Conservation (phyloP, 2,113 vertebrate genomes). For the Conger conger region DNA sequence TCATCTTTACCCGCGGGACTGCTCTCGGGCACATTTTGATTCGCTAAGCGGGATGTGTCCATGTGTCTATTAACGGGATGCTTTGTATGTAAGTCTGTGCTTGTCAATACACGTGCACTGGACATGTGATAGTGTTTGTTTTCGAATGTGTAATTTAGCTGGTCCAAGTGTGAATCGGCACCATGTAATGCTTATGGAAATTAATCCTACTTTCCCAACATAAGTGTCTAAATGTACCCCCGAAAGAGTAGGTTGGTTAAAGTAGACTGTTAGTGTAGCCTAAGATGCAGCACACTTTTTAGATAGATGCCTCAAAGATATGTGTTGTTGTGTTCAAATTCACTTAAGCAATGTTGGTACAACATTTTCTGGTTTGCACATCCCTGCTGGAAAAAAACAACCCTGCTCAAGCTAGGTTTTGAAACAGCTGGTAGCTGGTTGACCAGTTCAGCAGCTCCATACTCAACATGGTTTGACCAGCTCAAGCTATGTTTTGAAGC, state of each 20-base stretch:
- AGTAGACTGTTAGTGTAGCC: neutral
- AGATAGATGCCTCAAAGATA: neutral
- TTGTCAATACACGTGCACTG: neutral
- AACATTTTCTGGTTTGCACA: too few relatives aligned
- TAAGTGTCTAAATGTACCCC: neutral
- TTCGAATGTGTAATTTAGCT: neutral
- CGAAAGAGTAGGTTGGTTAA: neutral
- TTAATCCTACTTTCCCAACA: neutral
- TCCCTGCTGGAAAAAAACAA: too few relatives aligned
- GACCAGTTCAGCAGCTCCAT: too few relatives aligned
- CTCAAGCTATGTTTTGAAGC: too few relatives aligned
- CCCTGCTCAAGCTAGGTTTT: too few relatives aligned
- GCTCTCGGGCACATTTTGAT: neutral
- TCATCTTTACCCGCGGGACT: neutral
- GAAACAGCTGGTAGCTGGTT: too few relatives aligned
- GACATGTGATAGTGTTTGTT: neutral
- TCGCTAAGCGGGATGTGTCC: neutral
- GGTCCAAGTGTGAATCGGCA: neutral
- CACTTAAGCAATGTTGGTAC: too few relatives aligned
- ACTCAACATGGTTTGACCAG: too few relatives aligned
- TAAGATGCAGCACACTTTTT: neutral
- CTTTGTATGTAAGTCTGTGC: neutral
- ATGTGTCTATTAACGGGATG: neutral
- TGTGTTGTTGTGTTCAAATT: too few relatives aligned
- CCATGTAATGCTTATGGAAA: neutral